Evolutionary conservation across 2,797 vertebrate genomes (phyloP), one percentile per base, ranked within the genome.

Genomic region (Prunella strophiata): DNA sequence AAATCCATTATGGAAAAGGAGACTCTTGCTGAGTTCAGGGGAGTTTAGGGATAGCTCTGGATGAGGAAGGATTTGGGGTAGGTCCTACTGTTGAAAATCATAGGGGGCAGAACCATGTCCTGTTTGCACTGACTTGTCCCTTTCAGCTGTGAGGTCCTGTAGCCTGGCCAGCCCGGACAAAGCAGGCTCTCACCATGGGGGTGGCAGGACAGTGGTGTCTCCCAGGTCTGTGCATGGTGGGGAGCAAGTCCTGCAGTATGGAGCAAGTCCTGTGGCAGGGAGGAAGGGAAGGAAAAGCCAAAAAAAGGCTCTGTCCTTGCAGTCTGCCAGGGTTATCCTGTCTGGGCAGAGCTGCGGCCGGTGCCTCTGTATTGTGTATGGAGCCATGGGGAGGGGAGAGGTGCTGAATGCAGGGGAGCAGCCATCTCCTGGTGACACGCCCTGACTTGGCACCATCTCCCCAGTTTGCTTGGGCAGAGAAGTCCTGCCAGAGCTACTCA

Each of bases 301-400:
- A 4, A 32, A 3, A 21, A 72, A 89, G 47, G 42, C 51, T 67
- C 18, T 19, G 20, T 74, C 34, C n/a, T 72, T 0, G 0, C 13
- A n/a, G 38, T 43, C 55, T 66, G 43, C 52, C 1, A 3, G 21
- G 5, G 36, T 30, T 36, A 11, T 34, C 21, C 29, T 51, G 27
- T 9, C 47, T 19, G 61, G 43, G 68, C 45, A 88, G 65, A 52
- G 34, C 52, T 47, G 43, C 1, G 2, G 11, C 13, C 0, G 0
- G 40, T 34, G 27, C 29, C 58, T n/a, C 29, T 1, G 10, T 6
- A 0, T 38, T 32, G 11, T 1, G 1, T 9, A 6, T 5, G 32
- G 32, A 40, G 54, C 36, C 0, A 4, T 1, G 11, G 29, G 52
- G 52, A 55, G 36, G 55, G 32, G 25, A 51, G 59, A 62, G 42